Evolutionary conservation across 2,113 vertebrate genomes (phyloP).

Genomic region (Choloepus hoffmanni): DNA sequence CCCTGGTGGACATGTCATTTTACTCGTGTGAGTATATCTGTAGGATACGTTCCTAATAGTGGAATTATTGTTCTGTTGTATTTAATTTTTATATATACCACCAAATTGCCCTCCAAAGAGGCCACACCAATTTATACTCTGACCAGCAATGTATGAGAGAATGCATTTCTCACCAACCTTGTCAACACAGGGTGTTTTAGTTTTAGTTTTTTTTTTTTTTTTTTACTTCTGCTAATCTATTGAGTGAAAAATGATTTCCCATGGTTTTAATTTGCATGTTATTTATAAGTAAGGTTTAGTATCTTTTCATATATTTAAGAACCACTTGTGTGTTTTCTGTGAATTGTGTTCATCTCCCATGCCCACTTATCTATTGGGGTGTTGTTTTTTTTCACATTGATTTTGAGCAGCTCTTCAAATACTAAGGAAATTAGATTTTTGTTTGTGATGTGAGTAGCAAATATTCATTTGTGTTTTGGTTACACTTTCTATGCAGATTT

Average conservation of each 20-base stretch:
- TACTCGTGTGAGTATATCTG: neutral
- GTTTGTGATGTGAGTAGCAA: constrained; percentile 13
- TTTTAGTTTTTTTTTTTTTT: neutral
- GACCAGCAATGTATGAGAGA: neutral
- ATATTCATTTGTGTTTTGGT: constrained; percentile 7
- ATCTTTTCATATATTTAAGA: constrained; percentile 20
- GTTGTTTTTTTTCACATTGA: constrained; percentile 8
- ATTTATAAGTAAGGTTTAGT: neutral
- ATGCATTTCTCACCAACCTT: neutral
- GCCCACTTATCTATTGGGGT: neutral
- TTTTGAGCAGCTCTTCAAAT: constrained; percentile 36
- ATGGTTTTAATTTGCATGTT: constrained; percentile 33
- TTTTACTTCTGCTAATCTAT: neutral
- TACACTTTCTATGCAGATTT: neutral
- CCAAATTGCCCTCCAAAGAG: neutral
- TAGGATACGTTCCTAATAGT: neutral
- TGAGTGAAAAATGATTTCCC: constrained; percentile 16
- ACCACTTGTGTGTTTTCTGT: neutral
- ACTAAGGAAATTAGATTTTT: neutral
- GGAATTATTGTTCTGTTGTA: neutral
- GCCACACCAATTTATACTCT: neutral
- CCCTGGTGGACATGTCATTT: neutral
- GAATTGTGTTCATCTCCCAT: neutral
- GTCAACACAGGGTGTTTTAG: neutral
- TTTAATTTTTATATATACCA: neutral